phyloP scores from a whole-genome alignment of 2,797 vertebrate species.

The Xenopus petersii region DNA sequence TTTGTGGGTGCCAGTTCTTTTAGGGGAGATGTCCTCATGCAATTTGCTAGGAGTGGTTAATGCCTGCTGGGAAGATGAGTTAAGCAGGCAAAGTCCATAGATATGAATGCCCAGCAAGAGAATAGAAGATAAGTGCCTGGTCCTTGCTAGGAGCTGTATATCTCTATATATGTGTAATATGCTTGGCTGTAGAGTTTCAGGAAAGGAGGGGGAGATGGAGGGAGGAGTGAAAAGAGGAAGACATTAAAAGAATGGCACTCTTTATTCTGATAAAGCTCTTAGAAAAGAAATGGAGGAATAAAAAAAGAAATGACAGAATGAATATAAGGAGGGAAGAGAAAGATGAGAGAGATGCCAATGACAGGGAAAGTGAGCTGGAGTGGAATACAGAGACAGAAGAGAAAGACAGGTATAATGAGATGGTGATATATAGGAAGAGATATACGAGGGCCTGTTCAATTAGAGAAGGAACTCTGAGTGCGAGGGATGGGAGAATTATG shows the following conservation, averaged over 20 bases:
- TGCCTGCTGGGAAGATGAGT: not conserved
- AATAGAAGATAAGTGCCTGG: not conserved
- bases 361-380: not conserved
- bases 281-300: not conserved
- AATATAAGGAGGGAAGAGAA: not conserved
- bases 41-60: too few species aligned
- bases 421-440: not conserved
- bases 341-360: not conserved
- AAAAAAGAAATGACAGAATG: not conserved
- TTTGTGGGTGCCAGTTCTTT: not conserved
- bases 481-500: not conserved
- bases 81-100: not conserved
- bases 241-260: not conserved
- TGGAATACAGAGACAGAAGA: not conserved
- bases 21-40: not conserved
- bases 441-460: not conserved
- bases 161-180: conserved; percentile 2
- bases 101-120: not conserved
- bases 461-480: not conserved
- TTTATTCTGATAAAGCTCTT: not conserved
- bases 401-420: not conserved
- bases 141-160: not conserved
- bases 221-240: not conserved
- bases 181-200: not conserved
- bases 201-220: conserved; percentile 10